Evolutionary conservation across 2,888 invertebrate species (phyloP), one percentile per base, ranked within the genome.

Genomic region (Agonopterix subpropinquella): DNA sequence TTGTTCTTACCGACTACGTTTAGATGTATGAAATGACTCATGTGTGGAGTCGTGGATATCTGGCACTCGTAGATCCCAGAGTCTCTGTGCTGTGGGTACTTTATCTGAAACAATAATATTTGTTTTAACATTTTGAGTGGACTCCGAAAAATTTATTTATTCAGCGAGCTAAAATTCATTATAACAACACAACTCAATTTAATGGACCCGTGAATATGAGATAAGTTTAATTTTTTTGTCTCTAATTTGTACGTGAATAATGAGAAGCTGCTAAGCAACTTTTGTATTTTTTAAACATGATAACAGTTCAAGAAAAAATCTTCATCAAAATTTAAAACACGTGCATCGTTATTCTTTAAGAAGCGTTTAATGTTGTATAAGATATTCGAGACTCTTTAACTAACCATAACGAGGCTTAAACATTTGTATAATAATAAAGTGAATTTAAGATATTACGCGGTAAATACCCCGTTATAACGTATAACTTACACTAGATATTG

Each of bases 61-160:
- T 97, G 97, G 82, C 97, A 97, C 87, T 97, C 97, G 86, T 97
- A 97, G 65, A 96, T 93, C 53, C 97, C 97, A 11, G 93, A 92
- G 80, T 97, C 97, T 61, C 96, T 91, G 76, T 96, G 94, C 77
- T 97, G 96, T 1, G 96, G 95, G 77, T 96, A 97, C 80, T 96
- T 96, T 80, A 97, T 96, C 90, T 93, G 92, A n/a, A 84, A 87
- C 72, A 77, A 78, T 60, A 36, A 43, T 36, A 9, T 48, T 41
- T 8, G 45, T 42, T 41, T 45, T 15, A 13, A 13, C 36, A 36
- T 45, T 28, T 11, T 36, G 11, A 7, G 28, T n/a, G 39, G 39
- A 11, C 10, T 3, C 39, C 11, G 10, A n/a, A 39, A 39, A 43
- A 13, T 37, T 47, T 45, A 45, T 51, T 47, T 51, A 47, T 45